phyloP scores from a whole-genome alignment of 2,797 vertebrate genomes.

The Paguma larvata region DNA sequence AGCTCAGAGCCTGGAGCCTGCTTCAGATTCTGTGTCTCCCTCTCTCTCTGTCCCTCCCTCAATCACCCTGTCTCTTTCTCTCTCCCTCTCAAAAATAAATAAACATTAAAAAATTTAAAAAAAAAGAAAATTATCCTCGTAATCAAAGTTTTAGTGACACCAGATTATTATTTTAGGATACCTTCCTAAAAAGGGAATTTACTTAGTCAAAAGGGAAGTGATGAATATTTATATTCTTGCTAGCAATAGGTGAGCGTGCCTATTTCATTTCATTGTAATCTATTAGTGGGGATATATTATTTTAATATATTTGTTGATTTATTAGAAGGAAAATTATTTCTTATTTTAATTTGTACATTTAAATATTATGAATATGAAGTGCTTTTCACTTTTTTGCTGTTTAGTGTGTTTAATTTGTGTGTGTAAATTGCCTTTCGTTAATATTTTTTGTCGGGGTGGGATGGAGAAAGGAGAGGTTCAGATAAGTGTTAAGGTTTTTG shows the following conservation, averaged over 20 bases:
- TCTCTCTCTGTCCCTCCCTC: too few relatives aligned
- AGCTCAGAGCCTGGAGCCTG: too few relatives aligned
- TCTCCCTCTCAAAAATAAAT: too few relatives aligned
- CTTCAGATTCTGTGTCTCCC: too few relatives aligned
- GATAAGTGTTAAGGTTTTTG: neutral
- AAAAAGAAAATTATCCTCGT: neutral
- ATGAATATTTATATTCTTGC: neutral
- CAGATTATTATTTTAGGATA: neutral
- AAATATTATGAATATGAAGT: conserved; percentile 16
- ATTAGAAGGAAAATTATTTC: neutral
- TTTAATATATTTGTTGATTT: conserved; percentile 3
- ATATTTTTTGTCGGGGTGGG: conserved; percentile 8
- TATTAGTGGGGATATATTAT: conserved; percentile 27
- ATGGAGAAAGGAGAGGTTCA: neutral
- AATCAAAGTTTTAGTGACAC: neutral
- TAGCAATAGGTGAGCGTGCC: neutral
- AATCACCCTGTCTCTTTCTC: too few relatives aligned
- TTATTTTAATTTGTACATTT: conserved; percentile 45
- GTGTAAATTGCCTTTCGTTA: conserved; percentile 7
- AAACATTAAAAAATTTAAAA: too few relatives aligned
- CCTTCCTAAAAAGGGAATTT: conserved; percentile 27
- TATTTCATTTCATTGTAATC: neutral
- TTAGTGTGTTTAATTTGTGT: neutral
- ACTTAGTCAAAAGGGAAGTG: neutral
- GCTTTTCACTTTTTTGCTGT: neutral